These are phyloP conservation scores for Apamea sordens DNA, from an alignment of 2,888 invertebrate genomes.

Conservation along the genomic window DNA sequence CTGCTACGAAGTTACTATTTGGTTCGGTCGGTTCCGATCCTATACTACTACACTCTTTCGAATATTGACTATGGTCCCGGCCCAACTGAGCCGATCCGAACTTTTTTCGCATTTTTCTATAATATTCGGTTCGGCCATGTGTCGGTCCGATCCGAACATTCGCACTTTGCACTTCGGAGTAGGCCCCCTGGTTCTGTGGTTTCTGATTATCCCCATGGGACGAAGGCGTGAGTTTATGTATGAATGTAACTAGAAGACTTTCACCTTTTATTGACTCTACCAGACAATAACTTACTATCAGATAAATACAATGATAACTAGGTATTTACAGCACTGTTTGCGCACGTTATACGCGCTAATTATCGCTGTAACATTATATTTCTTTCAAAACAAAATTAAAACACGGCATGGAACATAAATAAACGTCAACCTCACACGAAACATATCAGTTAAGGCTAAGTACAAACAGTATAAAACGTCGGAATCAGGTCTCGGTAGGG, in stretches of 20 bases:
- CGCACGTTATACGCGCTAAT: not conserved
- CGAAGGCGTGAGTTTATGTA: not conserved
- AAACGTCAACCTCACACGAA: constrained; percentile 39
- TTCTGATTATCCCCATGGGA: not conserved
- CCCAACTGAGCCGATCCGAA: too few species aligned
- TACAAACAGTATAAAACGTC: constrained; percentile 62
- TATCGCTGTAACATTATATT: not conserved
- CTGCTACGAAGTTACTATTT: too few species aligned
- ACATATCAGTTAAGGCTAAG: constrained; percentile 62
- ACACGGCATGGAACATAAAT: constrained; percentile 27
- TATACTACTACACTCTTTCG: too few species aligned
- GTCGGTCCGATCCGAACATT: too few species aligned
- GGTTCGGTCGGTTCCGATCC: too few species aligned
- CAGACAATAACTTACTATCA: not conserved
- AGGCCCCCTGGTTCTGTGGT: too few species aligned
- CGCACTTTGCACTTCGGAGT: too few species aligned
- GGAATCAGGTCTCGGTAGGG: constrained; percentile 65
- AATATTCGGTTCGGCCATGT: too few species aligned
- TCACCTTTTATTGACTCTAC: not conserved
- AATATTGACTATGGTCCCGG: too few species aligned
- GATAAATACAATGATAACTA: not conserved
- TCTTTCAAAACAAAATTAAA: constrained; percentile 32
- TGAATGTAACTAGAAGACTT: not conserved
- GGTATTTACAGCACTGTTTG: not conserved
- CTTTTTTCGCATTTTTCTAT: too few species aligned